Base-by-base conservation (phyloP, 53 echinoderm and acorn worm species). In the Echinarachnius parma region DNA sequence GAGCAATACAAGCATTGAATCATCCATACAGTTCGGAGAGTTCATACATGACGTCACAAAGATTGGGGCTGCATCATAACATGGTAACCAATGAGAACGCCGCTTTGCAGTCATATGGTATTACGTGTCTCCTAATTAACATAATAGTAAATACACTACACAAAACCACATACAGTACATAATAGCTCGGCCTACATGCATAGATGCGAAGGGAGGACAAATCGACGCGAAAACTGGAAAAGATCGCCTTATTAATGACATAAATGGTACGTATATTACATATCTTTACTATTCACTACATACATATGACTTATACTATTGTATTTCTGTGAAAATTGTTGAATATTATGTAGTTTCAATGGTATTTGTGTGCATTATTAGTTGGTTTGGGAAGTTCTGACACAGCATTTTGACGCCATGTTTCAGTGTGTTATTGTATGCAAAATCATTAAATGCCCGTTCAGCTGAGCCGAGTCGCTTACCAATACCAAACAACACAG, bases 391-490 rank as follows among this genome's bases (percentile, higher is more conserved):
- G 53, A 2, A 52, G 68, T 68, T 28, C 53, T 68, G 68, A 68
- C 68, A 68, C 68, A 52, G 68, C 68, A 52, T 68, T 68, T 68
- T 22, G 68, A 68, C 68, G 68, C 68, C 68, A 68, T 68, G 66
- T 66, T 63, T 42, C 45, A 63, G 42, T 42, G 44, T 63, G 44
- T 29, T 66, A 66, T 66, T 66, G 66, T 66, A 66, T 66, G 66
- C 66, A 66, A 66, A 66, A 48, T 66, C 66, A 66, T 48, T 66
- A 66, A 48, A 66, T 62, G 62, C 62, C 62, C 33, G n/a, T n/a
- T n/a, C n/a, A n/a, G n/a, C n/a, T n/a, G 14, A 62, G 36, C 13
- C 34, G 56, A 56, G 35, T 60, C 60, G 60, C 35, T 60, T 15
- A n/a, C n/a, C n/a, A n/a, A n/a, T n/a, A n/a, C n/a, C n/a, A n/a